Evolutionary conservation across 2,113 vertebrate genomes (phyloP), one percentile per base, ranked within the genome.

Genomic region (Leptosomus discolor): DNA sequence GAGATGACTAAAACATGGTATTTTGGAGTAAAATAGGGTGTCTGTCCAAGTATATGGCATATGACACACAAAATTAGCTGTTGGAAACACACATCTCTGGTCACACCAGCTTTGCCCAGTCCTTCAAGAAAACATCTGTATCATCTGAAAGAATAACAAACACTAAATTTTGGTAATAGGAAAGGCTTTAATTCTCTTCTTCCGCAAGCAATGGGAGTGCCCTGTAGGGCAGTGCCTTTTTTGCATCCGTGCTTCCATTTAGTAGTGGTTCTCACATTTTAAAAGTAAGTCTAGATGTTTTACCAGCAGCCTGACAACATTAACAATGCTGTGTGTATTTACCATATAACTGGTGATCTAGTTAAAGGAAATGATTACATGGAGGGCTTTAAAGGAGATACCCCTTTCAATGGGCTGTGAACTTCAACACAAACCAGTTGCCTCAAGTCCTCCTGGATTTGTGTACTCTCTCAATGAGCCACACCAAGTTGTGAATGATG

Each of bases 221-320:
- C 91, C 51, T 67, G 48, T 43, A 85, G 70, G 83, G 88, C 81
- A 88, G 32, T 79, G 80, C 50, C 79, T 57, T 91, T 88, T 86
- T 76, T 76, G 51, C 69, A 50, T 73, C 58, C 34, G 34, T 78
- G 46, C n/a, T 93, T 95, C 88, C 39, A 68, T 87, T 90, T 74
- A 85, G 56, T 46, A 60, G 68, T 36, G 50, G 68, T 91, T 94
- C 81, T 91, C 54, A 51, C 24, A 86, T 85, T 69, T 85, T 85
- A 86, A 86, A 91, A 97, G 61, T 54, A 93, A 87, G 41, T 56
- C 46, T 75, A 54, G 86, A 69, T 88, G 79, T 94, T 91, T 94
- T 77, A 84, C 77, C 81, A 95, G 61, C 78, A 67, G 77, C 37
- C 74, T 88, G 69, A 91, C 86, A 71, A 90, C 86, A 90, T 85